Evolutionary conservation across 2,113 vertebrate species (phyloP).

Genomic region (Onychostoma macrolepis): DNA sequence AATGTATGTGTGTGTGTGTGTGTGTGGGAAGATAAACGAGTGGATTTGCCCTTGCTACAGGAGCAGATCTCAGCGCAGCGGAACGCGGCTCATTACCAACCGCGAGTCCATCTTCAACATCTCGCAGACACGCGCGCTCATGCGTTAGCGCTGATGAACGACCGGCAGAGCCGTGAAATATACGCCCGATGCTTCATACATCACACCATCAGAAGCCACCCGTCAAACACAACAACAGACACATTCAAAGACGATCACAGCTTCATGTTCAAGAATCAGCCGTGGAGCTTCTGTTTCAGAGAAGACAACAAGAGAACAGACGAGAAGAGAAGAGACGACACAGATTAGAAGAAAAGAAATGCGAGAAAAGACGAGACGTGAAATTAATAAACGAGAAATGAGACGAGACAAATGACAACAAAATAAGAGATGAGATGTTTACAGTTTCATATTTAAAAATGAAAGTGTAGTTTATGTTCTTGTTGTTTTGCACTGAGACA

Average conservation of each 20-base stretch:
- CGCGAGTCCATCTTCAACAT: constrained; percentile 58
- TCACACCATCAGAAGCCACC: constrained; percentile 48
- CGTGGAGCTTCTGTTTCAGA: too few species aligned
- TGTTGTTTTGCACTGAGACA: too few species aligned
- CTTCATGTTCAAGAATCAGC: too few species aligned
- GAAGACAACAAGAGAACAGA: too few species aligned
- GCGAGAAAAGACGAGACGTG: too few species aligned
- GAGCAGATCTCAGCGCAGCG: constrained; percentile 74
- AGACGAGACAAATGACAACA: too few species aligned
- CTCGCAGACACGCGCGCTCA: background rate
- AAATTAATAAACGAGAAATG: too few species aligned
- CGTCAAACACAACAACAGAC: background rate
- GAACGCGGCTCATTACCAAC: constrained; percentile 78
- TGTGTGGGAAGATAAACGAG: constrained; percentile 44
- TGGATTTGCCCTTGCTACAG: constrained; percentile 80
- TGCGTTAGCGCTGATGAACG: background rate
- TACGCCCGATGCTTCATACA: constrained; percentile 60
- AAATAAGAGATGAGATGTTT: too few species aligned
- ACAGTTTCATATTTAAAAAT: too few species aligned
- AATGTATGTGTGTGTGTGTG: constrained; percentile 61
- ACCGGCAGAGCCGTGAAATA: background rate
- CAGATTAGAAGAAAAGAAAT: too few species aligned
- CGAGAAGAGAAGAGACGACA: background rate
- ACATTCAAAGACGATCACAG: too few species aligned
- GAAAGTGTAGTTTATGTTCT: too few species aligned